Conservation (phyloP, 2,888 invertebrate species). For the Drosophila monieri region DNA sequence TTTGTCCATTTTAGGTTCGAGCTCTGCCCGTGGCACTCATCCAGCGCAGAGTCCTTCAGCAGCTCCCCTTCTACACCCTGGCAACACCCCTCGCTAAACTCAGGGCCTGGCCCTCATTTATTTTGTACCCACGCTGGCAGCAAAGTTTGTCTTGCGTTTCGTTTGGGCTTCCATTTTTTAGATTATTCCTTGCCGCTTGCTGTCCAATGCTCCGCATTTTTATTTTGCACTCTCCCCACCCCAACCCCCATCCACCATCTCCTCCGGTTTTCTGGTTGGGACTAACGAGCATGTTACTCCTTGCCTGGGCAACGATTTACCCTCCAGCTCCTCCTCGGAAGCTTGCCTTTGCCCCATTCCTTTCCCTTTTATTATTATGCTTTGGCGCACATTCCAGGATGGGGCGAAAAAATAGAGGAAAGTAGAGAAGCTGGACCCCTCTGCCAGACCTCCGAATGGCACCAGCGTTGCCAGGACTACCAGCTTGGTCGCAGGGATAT, state of each 20-base stretch:
- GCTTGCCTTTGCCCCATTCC: constrained; percentile 36
- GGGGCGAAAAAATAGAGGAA: constrained; percentile 35
- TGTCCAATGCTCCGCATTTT: constrained; percentile 55
- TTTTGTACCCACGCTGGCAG: constrained; percentile 79
- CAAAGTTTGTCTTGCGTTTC: constrained; percentile 79
- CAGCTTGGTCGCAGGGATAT: constrained; percentile 9
- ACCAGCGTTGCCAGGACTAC: constrained; percentile 63
- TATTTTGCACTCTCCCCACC: constrained; percentile 23
- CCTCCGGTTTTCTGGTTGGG: constrained; percentile 46
- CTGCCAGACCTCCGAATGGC: constrained; percentile 5
- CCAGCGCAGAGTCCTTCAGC: constrained; percentile 76
- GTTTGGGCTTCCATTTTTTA: constrained; percentile 80
- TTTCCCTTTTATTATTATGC: constrained; percentile 81
- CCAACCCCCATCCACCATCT: constrained; percentile 13
- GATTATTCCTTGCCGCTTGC: constrained; percentile 73
- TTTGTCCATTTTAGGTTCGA: constrained; percentile 81
- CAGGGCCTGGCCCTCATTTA: constrained; percentile 66
- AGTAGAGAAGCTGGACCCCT: constrained; percentile 62
- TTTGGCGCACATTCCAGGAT: constrained; percentile 74
- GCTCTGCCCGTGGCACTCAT: constrained; percentile 80
- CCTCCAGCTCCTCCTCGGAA: neutral
- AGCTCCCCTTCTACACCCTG: constrained; percentile 5
- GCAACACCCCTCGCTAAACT: constrained; percentile 9
- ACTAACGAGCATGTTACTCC: constrained; percentile 80
- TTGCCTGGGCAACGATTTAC: constrained; percentile 52